phyloP scores from a whole-genome alignment of 2,797 vertebrate species.

The Sphenodon punctatus region DNA sequence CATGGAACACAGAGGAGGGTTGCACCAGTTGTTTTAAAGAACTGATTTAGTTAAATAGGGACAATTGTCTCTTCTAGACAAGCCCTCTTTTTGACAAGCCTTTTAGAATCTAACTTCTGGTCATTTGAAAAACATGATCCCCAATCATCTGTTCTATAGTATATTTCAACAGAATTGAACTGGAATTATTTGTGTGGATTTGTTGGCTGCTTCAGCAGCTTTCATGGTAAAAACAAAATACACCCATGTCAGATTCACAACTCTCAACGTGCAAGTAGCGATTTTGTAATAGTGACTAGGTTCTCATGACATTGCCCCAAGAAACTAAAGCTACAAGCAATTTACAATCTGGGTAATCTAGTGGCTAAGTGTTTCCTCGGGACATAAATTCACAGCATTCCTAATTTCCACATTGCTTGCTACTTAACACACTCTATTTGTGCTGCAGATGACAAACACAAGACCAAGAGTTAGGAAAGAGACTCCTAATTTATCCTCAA shows the following conservation, averaged over 20 bases:
- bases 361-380: background rate
- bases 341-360: background rate
- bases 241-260: background rate
- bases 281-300: background rate
- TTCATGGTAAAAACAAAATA: background rate
- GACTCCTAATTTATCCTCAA: constrained; percentile 19
- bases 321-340: background rate
- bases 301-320: background rate
- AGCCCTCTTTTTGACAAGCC: too few species aligned
- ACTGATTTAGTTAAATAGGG: too few species aligned
- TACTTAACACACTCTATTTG: background rate
- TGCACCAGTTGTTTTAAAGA: too few species aligned
- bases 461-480: constrained; percentile 17
- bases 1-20: too few species aligned
- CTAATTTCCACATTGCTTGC: background rate
- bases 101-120: background rate
- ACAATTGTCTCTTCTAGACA: too few species aligned
- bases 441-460: background rate
- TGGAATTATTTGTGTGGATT: background rate
- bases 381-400: background rate
- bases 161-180: background rate
- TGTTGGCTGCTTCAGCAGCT: background rate
- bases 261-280: background rate
- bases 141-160: background rate
- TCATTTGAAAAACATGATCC: too few species aligned